Base-by-base conservation (phyloP, 2,797 vertebrate species). In the Sebastes trivittatus region DNA sequence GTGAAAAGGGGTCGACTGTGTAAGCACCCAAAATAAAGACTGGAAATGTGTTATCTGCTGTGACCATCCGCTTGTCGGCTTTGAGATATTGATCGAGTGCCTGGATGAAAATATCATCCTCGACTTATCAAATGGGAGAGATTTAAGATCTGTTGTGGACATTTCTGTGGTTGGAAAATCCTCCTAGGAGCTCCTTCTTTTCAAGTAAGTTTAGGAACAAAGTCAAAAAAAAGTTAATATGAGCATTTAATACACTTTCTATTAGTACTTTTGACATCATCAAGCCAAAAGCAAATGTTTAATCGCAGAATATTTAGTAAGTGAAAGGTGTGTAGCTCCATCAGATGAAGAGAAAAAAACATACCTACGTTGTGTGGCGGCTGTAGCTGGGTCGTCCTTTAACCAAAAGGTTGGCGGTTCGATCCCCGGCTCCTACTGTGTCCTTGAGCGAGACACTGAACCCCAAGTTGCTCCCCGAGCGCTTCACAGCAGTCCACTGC, bases 381-480 rank as follows among this genome's bases (percentile, higher is more conserved):
- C 18, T 49, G 46, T 49, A 49, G 16, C 46, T 18, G 46, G 42
- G 46, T 49, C 7, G 0, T 49, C 46, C 46, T 49, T 20, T 49
- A 0, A 49, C 46, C 46, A 49, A 27, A 27, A 27, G 18, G 46
- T 49, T 20, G 46, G 18, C 3, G 16, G 18, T 49, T 49, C 18
- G 46, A 49, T 49, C 16, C 46, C 46, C 3, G 3, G 46, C 46
- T 49, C 18, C 46, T 49, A 20, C 46, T 0, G 46, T 49, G 7
- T 49, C 3, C 0, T 49, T 49, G 16, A 49, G 7, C 16, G 0
- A 49, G 16, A 49, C 42, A 49, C 42, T 49, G 42, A 49, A 49
- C 42, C 42, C 42, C 42, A 49, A 49, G 42, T 49, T 8, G 42
- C 42, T 20, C 46, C 0, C 0, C 0, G 7, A 0, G 46, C 18